Evolutionary conservation across 2,888 invertebrate genomes (phyloP), one percentile per base, ranked within the genome.

Genomic region (Nymphalis urticae): DNA sequence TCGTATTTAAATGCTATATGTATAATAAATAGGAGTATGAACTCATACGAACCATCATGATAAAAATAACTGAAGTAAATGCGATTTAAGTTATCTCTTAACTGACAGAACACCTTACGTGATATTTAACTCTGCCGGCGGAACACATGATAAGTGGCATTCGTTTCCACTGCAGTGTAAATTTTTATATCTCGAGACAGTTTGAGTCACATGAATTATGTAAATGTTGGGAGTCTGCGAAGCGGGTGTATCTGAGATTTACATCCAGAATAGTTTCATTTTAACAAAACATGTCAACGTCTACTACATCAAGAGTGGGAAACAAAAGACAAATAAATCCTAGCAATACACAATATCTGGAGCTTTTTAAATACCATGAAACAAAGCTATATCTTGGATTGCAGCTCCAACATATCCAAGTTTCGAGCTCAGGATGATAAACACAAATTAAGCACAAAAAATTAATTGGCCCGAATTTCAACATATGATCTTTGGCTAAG

Each of bases 201-300:
- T 83, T 84, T 82, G 80, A 83, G 86, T 88, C 86, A 85, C 85
- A 87, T 89, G 87, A 89, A 89, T 89, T 90, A 88, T 88, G 86
- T 79, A 88, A 86, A 89, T 86, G 80, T 80, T 77, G 75, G 79
- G 78, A 83, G 77, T 72, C 75, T 74, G 74, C 75, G 78, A 80
- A 77, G 80, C 80, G 82, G 82, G 80, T 80, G 80, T 79, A 81
- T 82, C 75, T 75, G 75, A 83, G 84, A 88, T 87, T 87, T 86
- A 84, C 82, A 83, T 84, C 81, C 71, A 76, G 77, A 77, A 83
- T 76, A 75, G 79, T 81, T 79, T 73, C 77, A 79, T 81, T 75
- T 68, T 66, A 63, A 68, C 64, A 60, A 71, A 72, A 72, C 67
- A 69, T 70, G 67, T 70, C 69, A 54, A 54, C 48, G 62, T 54